Percentiles rank a stretch among this genome's conserved stretches.
These are phyloP conservation scores for Aspidiotus destructor DNA, from an alignment of 2,888 invertebrate genomes.

Conservation along the genomic window DNA sequence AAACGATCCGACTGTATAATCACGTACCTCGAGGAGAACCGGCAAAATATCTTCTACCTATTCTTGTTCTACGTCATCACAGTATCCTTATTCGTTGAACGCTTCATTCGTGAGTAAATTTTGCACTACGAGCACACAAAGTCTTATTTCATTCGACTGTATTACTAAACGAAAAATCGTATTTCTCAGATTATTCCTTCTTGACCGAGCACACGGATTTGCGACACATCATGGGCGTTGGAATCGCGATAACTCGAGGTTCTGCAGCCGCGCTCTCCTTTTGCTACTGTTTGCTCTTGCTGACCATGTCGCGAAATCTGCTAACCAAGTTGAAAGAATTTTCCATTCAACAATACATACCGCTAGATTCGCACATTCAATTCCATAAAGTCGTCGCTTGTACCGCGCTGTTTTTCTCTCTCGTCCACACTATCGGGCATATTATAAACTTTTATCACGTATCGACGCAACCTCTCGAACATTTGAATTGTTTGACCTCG, in stretches of 20 bases:
- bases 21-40: constrained; percentile 87
- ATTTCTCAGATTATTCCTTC: constrained; percentile 72
- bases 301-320: constrained; percentile 88
- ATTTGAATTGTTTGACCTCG: constrained; percentile 80
- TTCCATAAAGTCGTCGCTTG: constrained; percentile 96
- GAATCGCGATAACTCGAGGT: constrained; percentile 88
- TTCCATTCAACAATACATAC: constrained; percentile 50
- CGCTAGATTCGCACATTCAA: constrained; percentile 81
- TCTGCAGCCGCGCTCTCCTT: constrained; percentile 90
- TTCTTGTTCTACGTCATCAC: constrained; percentile 92
- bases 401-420: constrained; percentile 84
- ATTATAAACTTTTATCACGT: constrained; percentile 96
- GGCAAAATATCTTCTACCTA: constrained; percentile 90
- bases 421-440: constrained; percentile 86
- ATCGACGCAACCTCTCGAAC: constrained; percentile 87
- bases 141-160: neutral
- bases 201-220: constrained; percentile 93
- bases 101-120: constrained; percentile 71
- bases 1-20: constrained; percentile 77
- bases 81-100: constrained; percentile 82
- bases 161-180: neutral
- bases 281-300: constrained; percentile 78
- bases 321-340: constrained; percentile 75
- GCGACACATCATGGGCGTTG: constrained; percentile 93
- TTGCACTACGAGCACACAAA: neutral